Base-by-base conservation (phyloP, 1,140 invertebrate genomes). In the Xylocopa sonorina region DNA sequence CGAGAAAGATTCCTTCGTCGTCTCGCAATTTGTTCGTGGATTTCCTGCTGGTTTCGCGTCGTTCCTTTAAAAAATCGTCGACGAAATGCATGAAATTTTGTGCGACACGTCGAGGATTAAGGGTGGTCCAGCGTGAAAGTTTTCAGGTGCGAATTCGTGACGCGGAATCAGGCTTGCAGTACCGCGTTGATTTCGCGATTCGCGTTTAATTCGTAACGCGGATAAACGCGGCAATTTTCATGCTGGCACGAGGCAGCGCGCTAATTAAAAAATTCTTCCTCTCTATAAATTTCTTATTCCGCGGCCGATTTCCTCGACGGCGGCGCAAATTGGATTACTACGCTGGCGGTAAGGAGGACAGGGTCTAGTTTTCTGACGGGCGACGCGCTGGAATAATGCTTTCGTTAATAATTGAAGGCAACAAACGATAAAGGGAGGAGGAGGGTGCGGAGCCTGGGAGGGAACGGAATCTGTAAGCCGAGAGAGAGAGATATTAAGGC, bases 251-350 rank as follows among this genome's bases (percentile, higher is more conserved):
- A 75, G 66, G 60, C 48, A 27, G 3, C 34, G 48, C 43, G 60
- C 60, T 75, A 75, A 75, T 75, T 75, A 75, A 75, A 75, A 75
- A 66, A 75, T 64, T 66, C 48, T 29, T 32, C 29, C 60, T 58
- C 51, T 75, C 72, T 75, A 43, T 66, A 75, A 75, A 75, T 75
- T 66, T 64, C 72, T 64, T 66, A 75, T 75, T 60, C 53, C 21
- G 27, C 34, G 18, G 48, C 38, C 60, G 72, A 75, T 75, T 53
- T 53, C 43, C 72, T 27, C 24, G 43, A 24, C 10, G 24, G 6
- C 14, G 72, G 63, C 72, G 48, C 43, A 53, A 75, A 75, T 53
- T 66, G 72, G 60, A 75, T 66, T 75, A 75, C 66, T 75, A 75
- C 72, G 24, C 18, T 34, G 24, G 21, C 34, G 60, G 60, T 21